A percentile compares a stretch with the other conserved stretches of the same genome.
Conservation (phyloP, 2,113 vertebrate species). For the Falcunculus frontatus region DNA sequence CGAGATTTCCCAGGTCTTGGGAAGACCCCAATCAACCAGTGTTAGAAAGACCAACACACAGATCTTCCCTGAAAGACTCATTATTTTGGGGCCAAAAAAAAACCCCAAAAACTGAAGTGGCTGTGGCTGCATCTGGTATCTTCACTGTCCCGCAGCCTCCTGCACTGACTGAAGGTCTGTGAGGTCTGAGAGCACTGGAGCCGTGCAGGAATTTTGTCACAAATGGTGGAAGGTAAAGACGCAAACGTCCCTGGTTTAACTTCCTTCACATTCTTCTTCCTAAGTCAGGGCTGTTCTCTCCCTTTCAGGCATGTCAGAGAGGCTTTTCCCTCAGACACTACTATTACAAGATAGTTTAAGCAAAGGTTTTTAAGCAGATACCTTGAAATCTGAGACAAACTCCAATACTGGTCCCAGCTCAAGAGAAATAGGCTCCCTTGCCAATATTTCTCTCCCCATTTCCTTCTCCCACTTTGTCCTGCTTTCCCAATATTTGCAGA, state of each 20-base stretch:
- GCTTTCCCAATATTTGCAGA: slow-evolving; percentile 1
- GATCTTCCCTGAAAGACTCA: not conserved
- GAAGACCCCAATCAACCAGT: not conserved
- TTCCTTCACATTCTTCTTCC: not conserved
- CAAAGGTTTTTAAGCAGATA: not conserved
- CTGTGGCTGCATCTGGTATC: not conserved
- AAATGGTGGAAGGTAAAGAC: not conserved
- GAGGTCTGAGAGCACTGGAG: rapidly evolving
- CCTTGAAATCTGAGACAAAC: slow-evolving; percentile 6
- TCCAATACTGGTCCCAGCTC: not conserved
- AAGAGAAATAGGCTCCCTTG: not conserved
- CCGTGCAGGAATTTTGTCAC: rapidly evolving
- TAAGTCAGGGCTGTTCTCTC: not conserved
- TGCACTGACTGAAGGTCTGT: not conserved
- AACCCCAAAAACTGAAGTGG: not conserved
- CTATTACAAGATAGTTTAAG: not conserved
- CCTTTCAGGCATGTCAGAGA: not conserved
- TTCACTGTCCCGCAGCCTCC: not conserved
- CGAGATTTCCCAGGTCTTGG: not conserved
- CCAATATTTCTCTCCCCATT: not conserved
- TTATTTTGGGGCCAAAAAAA: not conserved
- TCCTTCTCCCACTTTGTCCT: not conserved
- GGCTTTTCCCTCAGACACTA: not conserved
- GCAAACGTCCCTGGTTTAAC: not conserved
- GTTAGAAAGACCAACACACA: not conserved